phyloP scores from a whole-genome alignment of 2,888 invertebrate genomes.

The Parnassius orleans region DNA sequence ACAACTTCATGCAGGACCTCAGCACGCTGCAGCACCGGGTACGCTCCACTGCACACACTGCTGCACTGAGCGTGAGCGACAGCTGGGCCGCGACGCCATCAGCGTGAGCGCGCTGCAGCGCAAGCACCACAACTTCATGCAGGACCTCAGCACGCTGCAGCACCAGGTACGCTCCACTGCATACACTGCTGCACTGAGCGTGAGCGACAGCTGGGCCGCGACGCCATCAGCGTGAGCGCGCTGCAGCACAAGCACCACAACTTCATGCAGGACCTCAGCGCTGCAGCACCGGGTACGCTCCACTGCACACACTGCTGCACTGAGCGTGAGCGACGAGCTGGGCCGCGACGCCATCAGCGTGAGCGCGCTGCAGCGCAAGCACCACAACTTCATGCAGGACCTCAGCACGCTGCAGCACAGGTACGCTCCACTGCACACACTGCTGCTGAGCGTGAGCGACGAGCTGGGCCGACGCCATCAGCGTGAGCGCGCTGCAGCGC shows the following conservation, averaged over 20 bases:
- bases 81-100: slow-evolving; percentile 98
- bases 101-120: slow-evolving; percentile 98
- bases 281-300: slow-evolving; percentile 93
- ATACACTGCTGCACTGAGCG: too few species aligned
- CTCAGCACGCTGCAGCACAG: slow-evolving; percentile 93
- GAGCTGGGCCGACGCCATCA: slow-evolving; percentile 97
- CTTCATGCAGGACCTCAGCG: slow-evolving; percentile 96
- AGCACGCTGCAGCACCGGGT: slow-evolving; percentile 99
- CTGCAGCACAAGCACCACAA: slow-evolving; percentile 98
- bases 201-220: slow-evolving; percentile 98
- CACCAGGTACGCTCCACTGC: slow-evolving; percentile 84
- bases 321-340: slow-evolving; percentile 97
- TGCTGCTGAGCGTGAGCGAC: slow-evolving; percentile 98
- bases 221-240: slow-evolving; percentile 97
- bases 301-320: slow-evolving; percentile 96
- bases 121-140: slow-evolving; percentile 98
- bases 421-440: too few species aligned
- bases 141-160: slow-evolving; percentile 95
- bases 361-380: slow-evolving; percentile 97
- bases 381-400: slow-evolving; percentile 98
- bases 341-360: slow-evolving; percentile 99
- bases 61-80: slow-evolving; percentile 97
- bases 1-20: neutral
- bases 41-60: slow-evolving; percentile 94
- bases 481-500: slow-evolving; percentile 96